phyloP scores from a whole-genome alignment of 2,888 invertebrate species.

The Magallana nippona region DNA sequence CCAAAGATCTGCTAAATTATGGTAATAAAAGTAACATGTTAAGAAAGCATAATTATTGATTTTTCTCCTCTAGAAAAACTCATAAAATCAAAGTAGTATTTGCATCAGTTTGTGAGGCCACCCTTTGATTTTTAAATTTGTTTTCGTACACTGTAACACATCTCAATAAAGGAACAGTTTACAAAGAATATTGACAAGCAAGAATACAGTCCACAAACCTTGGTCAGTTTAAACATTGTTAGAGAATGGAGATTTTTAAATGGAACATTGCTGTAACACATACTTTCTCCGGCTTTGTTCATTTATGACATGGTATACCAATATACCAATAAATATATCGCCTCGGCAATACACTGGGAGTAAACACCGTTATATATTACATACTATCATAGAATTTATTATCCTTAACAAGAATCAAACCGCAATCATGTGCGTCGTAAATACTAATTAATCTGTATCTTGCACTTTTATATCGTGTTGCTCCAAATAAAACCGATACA shows the following conservation, averaged over 20 bases:
- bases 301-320: too few relatives aligned
- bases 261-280: not conserved
- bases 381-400: too few relatives aligned
- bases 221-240: not conserved
- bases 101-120: constrained; percentile 27
- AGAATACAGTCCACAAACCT: not conserved
- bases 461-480: too few relatives aligned
- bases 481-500: too few relatives aligned
- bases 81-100: not conserved
- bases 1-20: too few relatives aligned
- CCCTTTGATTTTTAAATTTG: constrained; percentile 6
- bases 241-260: not conserved
- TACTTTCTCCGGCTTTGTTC: not conserved
- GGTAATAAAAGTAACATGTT: not conserved
- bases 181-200: constrained; percentile 10
- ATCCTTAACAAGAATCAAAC: too few relatives aligned
- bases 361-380: too few relatives aligned
- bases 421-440: too few relatives aligned
- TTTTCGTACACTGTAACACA: not conserved
- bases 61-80: not conserved
- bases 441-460: too few relatives aligned
- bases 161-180: constrained; percentile 5
- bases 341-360: too few relatives aligned
- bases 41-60: constrained; percentile 16
- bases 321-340: too few relatives aligned